These are phyloP conservation scores for Podargus strigoides DNA, from an alignment of 2,797 vertebrate genomes.

Conservation along the genomic window DNA sequence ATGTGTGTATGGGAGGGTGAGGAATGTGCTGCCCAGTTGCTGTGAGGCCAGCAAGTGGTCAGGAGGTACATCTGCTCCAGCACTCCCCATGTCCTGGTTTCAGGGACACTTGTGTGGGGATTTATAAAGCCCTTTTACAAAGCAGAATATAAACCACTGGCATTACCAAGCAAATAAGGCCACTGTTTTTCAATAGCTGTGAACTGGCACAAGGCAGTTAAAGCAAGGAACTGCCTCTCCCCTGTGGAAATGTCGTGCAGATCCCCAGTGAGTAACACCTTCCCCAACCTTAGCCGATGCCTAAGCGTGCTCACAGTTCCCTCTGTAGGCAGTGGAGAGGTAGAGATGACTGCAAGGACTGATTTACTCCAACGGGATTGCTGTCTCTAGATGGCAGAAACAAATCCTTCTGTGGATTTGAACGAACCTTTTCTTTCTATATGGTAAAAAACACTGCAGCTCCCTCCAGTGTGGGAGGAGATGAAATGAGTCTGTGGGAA, in stretches of 20 bases:
- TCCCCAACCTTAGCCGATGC: background rate
- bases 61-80: background rate
- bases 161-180: background rate
- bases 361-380: background rate
- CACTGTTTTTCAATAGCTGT: background rate
- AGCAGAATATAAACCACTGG: background rate
- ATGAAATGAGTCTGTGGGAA: background rate
- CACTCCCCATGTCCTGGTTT: background rate
- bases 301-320: background rate
- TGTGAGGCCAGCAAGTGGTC: background rate
- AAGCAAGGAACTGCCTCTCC: background rate
- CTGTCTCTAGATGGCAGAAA: background rate
- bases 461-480: background rate
- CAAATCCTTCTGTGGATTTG: background rate
- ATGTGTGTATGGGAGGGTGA: background rate
- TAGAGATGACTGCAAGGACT: background rate
- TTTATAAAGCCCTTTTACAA: background rate
- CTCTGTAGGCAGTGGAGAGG: background rate
- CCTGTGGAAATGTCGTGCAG: background rate
- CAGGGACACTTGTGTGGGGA: background rate
- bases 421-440: background rate
- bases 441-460: too few relatives aligned
- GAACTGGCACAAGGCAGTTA: background rate
- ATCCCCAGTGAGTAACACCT: background rate
- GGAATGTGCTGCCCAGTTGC: background rate